Percentiles rank a stretch among this genome's conserved stretches.
Evolutionary conservation across 2,113 vertebrate genomes (phyloP).

Genomic region (Channa maculata): DNA sequence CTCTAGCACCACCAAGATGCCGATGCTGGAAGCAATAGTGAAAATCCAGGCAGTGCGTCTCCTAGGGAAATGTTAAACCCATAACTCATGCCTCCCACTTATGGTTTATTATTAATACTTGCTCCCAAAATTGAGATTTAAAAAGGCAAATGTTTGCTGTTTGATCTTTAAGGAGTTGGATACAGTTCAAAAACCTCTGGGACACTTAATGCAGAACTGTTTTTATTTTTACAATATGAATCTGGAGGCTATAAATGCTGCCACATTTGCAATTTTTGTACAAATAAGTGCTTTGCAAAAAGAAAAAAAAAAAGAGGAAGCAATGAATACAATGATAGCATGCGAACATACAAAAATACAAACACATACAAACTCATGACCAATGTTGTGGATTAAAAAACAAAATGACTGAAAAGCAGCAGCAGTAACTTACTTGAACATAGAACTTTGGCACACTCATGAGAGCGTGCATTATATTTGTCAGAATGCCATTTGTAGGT

Average conservation of each 20-base stretch:
- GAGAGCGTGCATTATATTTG: slow-evolving; percentile 94
- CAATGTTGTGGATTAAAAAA: not conserved
- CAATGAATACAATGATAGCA: not conserved
- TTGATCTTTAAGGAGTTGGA: slow-evolving; percentile 77
- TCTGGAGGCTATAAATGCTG: slow-evolving; percentile 7
- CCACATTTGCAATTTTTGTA: slow-evolving; percentile 15
- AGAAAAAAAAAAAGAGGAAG: not conserved
- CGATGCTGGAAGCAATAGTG: slow-evolving; percentile 24
- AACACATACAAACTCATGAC: not conserved
- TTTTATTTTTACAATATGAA: slow-evolving; percentile 56
- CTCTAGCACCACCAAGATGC: slow-evolving; percentile 80
- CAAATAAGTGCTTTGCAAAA: slow-evolving; percentile 27
- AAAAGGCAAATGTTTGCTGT: slow-evolving; percentile 75
- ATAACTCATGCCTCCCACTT: slow-evolving; percentile 80
- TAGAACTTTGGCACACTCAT: slow-evolving; percentile 97
- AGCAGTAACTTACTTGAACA: slow-evolving; percentile 88
- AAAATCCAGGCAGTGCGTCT: slow-evolving; percentile 44
- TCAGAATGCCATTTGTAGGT: slow-evolving; percentile 90
- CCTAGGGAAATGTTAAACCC: slow-evolving; percentile 76
- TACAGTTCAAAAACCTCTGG: slow-evolving; percentile 58
- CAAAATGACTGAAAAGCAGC: slow-evolving; percentile 7
- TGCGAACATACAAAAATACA: not conserved
- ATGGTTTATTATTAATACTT: slow-evolving; percentile 76
- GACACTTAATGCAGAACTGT: slow-evolving; percentile 42
- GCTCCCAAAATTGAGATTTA: slow-evolving; percentile 70